Percentiles rank a stretch among this genome's conserved stretches.
Conservation (phyloP, 2,113 vertebrate species). For the Colinus virginianus region DNA sequence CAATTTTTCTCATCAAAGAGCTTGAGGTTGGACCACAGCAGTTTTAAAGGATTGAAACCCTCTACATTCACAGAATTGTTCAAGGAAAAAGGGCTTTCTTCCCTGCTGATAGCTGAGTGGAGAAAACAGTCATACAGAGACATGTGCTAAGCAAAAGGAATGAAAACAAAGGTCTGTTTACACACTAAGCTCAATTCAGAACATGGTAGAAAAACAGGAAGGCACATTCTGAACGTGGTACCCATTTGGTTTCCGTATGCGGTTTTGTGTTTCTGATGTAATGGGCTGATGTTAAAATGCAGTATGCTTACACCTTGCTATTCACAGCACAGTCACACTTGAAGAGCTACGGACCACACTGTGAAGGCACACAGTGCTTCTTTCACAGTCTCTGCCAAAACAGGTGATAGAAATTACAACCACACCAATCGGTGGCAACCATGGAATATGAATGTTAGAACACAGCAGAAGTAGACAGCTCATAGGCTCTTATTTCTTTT, state of each 20-base stretch:
- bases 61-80: background rate
- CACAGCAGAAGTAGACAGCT: background rate
- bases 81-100: background rate
- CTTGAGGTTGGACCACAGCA: background rate
- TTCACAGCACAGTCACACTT: background rate
- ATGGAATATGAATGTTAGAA: fast-evolving
- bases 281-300: background rate
- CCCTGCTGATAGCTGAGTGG: background rate
- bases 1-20: background rate
- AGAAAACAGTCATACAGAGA: background rate
- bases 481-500: background rate
- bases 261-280: conserved; percentile 34
- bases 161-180: conserved; percentile 56
- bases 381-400: background rate
- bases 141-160: background rate
- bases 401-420: background rate
- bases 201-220: conserved; percentile 57
- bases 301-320: background rate
- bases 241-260: background rate
- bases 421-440: background rate
- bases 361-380: fast-evolving
- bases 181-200: background rate
- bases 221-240: background rate
- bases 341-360: background rate
- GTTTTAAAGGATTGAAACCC: background rate